Base-by-base conservation (phyloP, 2,113 vertebrate species). In the Syrrhaptes paradoxus region DNA sequence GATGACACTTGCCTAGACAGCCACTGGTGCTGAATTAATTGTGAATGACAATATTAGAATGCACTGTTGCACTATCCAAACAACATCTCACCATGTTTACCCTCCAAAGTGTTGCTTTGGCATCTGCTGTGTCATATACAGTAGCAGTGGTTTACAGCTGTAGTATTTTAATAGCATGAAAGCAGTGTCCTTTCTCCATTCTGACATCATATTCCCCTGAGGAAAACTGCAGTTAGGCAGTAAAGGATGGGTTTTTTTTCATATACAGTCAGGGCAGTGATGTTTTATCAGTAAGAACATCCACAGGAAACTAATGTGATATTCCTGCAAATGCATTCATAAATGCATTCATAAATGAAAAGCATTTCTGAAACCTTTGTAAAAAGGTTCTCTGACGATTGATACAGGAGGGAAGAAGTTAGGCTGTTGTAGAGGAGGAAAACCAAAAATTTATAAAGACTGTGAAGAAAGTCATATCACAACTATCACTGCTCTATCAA, bases 1-100 rank as follows among this genome's bases (percentile, higher is more conserved):
- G 55, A 91, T 93, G 55, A 85, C 82, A 67, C 43, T 66, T 83
- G 67, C 93, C 87, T 67, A 83, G 78, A 88, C 59, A 96, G 36
- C 51, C 41, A 67, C 51, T 57, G 48, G 63, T 65, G 57, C 82
- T 81, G 87, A 96, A 90, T 86, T 91, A 88, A 86, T 91, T 88
- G 43, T 31, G 45, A 91, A 77, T 34, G 26, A 49, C 51, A 88
- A 45, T 28, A 29, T 63, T 38, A 41, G 45, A 70, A 86, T 59
- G 48, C 9, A 28, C 61, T 52, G 43, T 71, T 90, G 38, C 43
- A 61, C 78, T 92, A 80, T 38, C 85, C 21, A 70, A 93, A 72
- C 10, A 61, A 8, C 16, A 85, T 59, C 45, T 80, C 71, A 14
- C 51, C 20, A 18, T 10, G 19, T 13, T 72, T 46, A 41, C 15